phyloP scores from a whole-genome alignment of 2,113 vertebrate species.

The Pao palembangensis region DNA sequence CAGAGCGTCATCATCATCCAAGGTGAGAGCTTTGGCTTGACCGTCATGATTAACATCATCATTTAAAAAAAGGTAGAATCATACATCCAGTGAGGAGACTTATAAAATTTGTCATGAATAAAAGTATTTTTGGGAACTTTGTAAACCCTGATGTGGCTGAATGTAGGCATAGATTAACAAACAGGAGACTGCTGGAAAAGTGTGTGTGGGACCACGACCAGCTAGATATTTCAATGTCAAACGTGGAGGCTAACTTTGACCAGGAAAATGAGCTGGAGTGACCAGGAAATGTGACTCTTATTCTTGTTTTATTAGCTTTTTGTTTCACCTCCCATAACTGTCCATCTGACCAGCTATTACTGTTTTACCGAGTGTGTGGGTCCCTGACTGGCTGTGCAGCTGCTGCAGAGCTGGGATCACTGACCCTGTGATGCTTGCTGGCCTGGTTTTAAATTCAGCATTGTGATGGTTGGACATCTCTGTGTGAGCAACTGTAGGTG shows the following conservation, averaged over 20 bases:
- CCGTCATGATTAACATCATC: background rate
- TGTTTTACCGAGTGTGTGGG: constrained; percentile 3
- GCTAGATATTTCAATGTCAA: no score
- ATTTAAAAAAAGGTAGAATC: background rate
- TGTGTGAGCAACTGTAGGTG: constrained; percentile 1
- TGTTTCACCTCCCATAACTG: no score
- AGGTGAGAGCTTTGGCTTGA: constrained; percentile 31
- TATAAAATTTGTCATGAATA: no score
- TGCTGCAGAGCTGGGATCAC: background rate
- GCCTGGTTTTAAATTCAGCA: constrained; percentile 10
- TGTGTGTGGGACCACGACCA: no score
- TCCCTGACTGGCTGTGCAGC: constrained; percentile 19
- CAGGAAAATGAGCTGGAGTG: no score
- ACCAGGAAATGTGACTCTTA: background rate
- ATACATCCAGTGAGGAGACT: no score
- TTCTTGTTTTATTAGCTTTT: background rate
- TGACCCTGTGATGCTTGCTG: background rate
- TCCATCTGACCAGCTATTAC: no score
- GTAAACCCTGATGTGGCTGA: no score
- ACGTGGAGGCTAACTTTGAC: no score
- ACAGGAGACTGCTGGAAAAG: no score
- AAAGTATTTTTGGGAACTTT: no score
- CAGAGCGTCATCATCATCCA: constrained; percentile 35
- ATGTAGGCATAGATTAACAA: no score
- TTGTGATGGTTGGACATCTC: constrained; percentile 13